A percentile compares a stretch with the other conserved stretches of the same genome.
Conservation (phyloP, 2,113 vertebrate genomes). For the Opisthocomus hoazin region DNA sequence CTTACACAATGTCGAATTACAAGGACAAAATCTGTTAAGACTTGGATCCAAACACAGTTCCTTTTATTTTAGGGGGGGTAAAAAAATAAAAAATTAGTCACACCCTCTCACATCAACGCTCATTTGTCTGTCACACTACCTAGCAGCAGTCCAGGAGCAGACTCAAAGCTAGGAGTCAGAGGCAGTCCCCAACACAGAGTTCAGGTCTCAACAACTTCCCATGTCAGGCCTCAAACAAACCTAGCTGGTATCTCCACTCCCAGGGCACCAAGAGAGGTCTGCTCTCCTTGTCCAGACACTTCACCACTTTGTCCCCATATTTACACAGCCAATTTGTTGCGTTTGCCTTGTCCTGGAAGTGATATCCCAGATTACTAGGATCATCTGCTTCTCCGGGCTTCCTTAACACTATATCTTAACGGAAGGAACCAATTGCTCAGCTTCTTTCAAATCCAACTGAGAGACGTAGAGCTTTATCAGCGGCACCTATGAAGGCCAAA, state of each 20-base stretch:
- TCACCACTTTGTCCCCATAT: background rate
- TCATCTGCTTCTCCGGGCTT: background rate
- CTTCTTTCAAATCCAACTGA: background rate
- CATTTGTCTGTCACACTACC: background rate
- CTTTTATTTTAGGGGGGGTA: background rate
- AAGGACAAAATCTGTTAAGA: background rate
- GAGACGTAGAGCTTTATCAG: background rate
- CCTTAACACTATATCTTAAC: background rate
- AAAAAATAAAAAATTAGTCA: background rate
- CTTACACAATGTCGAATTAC: background rate
- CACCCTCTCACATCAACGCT: background rate
- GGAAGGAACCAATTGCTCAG: background rate
- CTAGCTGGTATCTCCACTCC: background rate
- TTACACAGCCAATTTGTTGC: background rate
- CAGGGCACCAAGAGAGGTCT: background rate
- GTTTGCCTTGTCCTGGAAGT: background rate
- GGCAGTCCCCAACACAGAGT: background rate
- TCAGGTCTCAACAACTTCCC: background rate
- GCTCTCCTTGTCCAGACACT: background rate
- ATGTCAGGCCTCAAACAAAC: background rate
- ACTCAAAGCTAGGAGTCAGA: background rate
- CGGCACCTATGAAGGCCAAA: background rate
- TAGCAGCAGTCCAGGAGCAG: background rate
- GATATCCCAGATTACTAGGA: background rate
- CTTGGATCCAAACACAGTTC: background rate